phyloP scores from a whole-genome alignment of 2,113 vertebrate species.

The Nanorana parkeri region DNA sequence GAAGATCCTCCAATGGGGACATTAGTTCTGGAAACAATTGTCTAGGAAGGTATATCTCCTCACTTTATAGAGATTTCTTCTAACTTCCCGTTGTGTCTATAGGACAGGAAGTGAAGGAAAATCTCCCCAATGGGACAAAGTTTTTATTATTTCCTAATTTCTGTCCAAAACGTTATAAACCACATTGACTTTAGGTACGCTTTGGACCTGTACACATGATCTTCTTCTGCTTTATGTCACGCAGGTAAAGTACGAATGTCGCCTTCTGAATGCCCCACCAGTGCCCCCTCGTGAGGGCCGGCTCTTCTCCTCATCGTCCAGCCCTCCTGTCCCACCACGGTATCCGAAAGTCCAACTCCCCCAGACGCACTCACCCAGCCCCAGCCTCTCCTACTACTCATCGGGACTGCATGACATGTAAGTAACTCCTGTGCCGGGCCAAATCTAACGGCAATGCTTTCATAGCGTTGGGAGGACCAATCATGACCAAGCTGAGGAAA shows the following conservation, averaged over 20 bases:
- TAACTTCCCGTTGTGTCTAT: too few species aligned
- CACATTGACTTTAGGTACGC: too few species aligned
- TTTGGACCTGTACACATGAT: too few species aligned
- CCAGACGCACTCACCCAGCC: constrained; percentile 74
- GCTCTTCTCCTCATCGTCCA: constrained; percentile 71
- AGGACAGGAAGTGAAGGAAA: too few species aligned
- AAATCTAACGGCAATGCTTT: neutral
- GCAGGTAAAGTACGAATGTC: constrained; percentile 97
- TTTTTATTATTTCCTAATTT: too few species aligned
- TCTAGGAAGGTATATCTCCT: too few species aligned
- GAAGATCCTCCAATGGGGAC: too few species aligned
- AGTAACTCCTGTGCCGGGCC: constrained; percentile 50
- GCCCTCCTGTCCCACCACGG: constrained; percentile 82
- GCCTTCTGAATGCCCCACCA: constrained; percentile 90
- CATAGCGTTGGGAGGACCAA: neutral
- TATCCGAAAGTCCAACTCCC: constrained; percentile 78
- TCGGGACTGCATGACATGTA: constrained; percentile 91
- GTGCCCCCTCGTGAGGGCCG: constrained; percentile 88
- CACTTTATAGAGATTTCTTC: too few species aligned
- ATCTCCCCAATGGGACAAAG: too few species aligned
- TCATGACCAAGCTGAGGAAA: too few species aligned
- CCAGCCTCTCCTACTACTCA: constrained; percentile 92
- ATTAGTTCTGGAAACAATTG: too few species aligned
- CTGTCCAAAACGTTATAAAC: too few species aligned
- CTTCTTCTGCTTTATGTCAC: constrained; percentile 34